Evolutionary conservation across 1,140 invertebrate species (phyloP), one percentile per base, ranked within the genome.

Genomic region (Eumaeus atala): DNA sequence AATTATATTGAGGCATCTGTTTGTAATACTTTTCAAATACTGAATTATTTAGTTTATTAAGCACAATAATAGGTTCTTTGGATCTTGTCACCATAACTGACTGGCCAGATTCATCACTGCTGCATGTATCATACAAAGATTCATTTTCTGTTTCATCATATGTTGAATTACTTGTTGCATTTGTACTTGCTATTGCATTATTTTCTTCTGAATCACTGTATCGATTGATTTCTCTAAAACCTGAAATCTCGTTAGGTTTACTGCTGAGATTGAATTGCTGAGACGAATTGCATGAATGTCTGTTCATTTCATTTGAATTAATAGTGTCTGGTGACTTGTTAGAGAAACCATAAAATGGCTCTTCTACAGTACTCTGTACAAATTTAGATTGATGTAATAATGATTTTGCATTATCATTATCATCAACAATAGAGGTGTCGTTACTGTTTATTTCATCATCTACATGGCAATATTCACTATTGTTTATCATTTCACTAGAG

Each of bases 261-360:
- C 21, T 3, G 6, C 2, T 28, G 6, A 3, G 2, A 28, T 28
- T 28, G 6, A 28, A 28, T 28, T 28, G n/a, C n/a, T n/a, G n/a
- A n/a, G n/a, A n/a, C 6, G 6, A 28, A 28, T 28, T 28, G 21
- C 21, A 28, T 28, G 21, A 28, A 3, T 2, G 6, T 28, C 21
- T 28, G 21, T 28, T 28, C 2, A 3, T 28, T 3, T 28, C 21
- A 28, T 28, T 28, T 28, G 21, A 28, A 28, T 28, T 6, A 28
- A 28, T 28, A 28, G 2, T 28, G 2, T 28, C 21, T 28, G 6
- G 21, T 2, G 21, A 28, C 6, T 3, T 28, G 6, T 28, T 28
- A 28, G 21, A 6, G 58, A 79, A 84, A 16, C 76, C 77, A 16
- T 72, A 51, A 60, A 81, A 78, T 48, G 76, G 72, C 67, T 74